phyloP scores from a whole-genome alignment of 1,140 invertebrate species.

The Ostrea denselamellosa region DNA sequence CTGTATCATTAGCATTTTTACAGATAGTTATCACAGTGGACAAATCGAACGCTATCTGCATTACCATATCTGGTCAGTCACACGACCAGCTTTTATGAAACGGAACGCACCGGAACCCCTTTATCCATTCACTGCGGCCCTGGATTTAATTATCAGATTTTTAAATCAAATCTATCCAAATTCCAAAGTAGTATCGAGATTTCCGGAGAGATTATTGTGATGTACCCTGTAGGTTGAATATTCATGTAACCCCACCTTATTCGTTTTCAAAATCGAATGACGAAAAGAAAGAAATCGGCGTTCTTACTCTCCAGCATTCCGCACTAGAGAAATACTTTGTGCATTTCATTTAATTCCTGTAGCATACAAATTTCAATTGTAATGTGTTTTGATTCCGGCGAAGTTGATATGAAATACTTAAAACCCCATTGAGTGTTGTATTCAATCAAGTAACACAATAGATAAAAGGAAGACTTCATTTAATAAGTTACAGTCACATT shows the following conservation, averaged over 20 bases:
- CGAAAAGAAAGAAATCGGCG: not conserved
- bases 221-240: not conserved
- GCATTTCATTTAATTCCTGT: not conserved
- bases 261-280: not conserved
- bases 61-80: conserved; percentile 35
- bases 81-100: conserved; percentile 4
- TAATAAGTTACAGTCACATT: not conserved
- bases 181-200: not conserved
- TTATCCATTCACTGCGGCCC: not conserved
- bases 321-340: not conserved
- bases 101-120: conserved; percentile 16
- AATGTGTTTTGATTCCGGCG: not conserved
- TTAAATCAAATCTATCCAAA: conserved; percentile 16
- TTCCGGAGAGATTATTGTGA: not conserved
- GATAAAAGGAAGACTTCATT: not conserved
- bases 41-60: not conserved
- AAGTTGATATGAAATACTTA: conserved; percentile 12
- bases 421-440: not conserved
- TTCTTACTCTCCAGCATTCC: not conserved
- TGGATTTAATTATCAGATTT: not conserved
- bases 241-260: not conserved
- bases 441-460: not conserved
- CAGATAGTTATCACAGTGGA: conserved; percentile 19
- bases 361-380: not conserved
- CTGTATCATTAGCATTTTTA: conserved; percentile 2